A percentile compares a stretch with the other conserved stretches of the same genome.
Conservation (phyloP, 2,113 vertebrate species). For the Sebastes schlegelii region DNA sequence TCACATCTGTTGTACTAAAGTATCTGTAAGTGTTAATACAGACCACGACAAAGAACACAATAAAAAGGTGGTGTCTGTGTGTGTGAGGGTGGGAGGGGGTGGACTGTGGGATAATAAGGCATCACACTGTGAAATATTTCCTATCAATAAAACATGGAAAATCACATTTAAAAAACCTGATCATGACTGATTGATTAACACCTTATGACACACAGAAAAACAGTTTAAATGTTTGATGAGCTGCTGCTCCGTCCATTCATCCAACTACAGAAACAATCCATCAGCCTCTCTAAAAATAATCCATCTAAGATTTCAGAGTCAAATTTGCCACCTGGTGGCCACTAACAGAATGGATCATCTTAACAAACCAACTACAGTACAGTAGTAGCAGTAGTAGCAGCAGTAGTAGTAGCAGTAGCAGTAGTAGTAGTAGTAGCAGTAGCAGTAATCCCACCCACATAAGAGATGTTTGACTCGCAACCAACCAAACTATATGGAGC, state of each 20-base stretch:
- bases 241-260: background rate
- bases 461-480: too few species aligned
- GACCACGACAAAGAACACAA: background rate
- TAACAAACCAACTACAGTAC: background rate
- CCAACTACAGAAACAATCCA: background rate
- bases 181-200: background rate
- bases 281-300: background rate
- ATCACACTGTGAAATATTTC: too few species aligned
- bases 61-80: too few species aligned
- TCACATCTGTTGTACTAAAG: background rate
- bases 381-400: too few species aligned
- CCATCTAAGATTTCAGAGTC: background rate
- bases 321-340: constrained; percentile 67
- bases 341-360: background rate
- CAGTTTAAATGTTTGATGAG: background rate
- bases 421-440: too few species aligned
- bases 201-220: background rate
- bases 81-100: background rate
- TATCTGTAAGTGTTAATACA: background rate
- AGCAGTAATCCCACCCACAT: too few species aligned
- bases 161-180: background rate
- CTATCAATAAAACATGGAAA: background rate
- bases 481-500: too few species aligned
- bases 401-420: too few species aligned
- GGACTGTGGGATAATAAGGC: background rate